Evolutionary conservation across 2,797 vertebrate genomes (phyloP), one percentile per base, ranked within the genome.

Genomic region (Geotrypetes seraphini): DNA sequence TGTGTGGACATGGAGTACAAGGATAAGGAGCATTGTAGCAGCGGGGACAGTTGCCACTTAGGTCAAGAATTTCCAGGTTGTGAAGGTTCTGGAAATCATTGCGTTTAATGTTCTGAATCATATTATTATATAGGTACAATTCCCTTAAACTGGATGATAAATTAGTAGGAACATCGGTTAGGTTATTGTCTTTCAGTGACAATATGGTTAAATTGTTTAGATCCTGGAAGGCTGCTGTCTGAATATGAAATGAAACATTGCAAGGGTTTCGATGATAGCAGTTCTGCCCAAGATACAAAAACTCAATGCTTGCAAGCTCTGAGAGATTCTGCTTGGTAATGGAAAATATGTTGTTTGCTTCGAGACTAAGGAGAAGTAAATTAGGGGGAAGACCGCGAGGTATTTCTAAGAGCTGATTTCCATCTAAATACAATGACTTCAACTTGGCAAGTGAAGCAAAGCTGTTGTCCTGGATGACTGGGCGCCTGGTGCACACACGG

Each of bases 251-350:
- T 0, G 89, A 87, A 13, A 37, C 50, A 31, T 96, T 92, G 50
- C 95, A 98, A 1, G 91, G 91, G 49, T 98, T 98, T 32, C 93
- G 82, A 51, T 74, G 95, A 59, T 97, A 97, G 40, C 93, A 98
- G 55, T 98, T 98, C 55, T 96, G 90, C 27, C 95, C 88, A 3
- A 98, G 73, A 28, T 92, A 96, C 40, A 98, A 74, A 1, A 25
- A 44, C 66, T 90, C 61, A 25, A 97, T 44, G 29, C 85, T 87
- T 22, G 16, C 37, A 22, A 97, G 59, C 35, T 79, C 79, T 1
- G 88, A 88, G 3, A 97, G 62, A 50, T 86, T 91, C 16, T 51
- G 47, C 57, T 71, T 84, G 4, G 39, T 64, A 56, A 98, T 73
- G 4, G 57, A 53, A 56, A 45, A 83, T 45, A 98, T 93, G 15